Base-by-base conservation (phyloP, 1,140 invertebrate species). In the Alviniconcha marisindica region DNA sequence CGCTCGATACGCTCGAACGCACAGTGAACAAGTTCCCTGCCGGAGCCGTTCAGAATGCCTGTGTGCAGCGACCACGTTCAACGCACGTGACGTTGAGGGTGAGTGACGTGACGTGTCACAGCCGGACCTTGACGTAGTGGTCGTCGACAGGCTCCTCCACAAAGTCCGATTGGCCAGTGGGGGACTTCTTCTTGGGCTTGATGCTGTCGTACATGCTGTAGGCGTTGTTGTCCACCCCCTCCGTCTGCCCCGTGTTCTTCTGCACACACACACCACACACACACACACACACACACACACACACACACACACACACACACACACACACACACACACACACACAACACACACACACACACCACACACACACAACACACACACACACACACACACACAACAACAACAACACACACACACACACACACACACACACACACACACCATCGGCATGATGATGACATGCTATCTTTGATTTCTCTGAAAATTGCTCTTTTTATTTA, bases 51-150 rank as follows among this genome's bases (percentile, higher is more conserved):
- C n/a, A n/a, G n/a, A n/a, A n/a, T n/a, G n/a, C n/a, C n/a, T n/a
- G n/a, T n/a, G n/a, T n/a, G n/a, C n/a, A n/a, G n/a, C n/a, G n/a
- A n/a, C n/a, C n/a, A n/a, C n/a, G n/a, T n/a, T n/a, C n/a, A n/a
- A n/a, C n/a, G n/a, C n/a, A n/a, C n/a, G n/a, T n/a, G n/a, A n/a
- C n/a, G n/a, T n/a, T n/a, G n/a, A n/a, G n/a, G n/a, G 18, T 48
- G 7, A 48, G 44, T 48, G 44, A 18, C 10, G n/a, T 51, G 48
- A 51, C 56, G 24, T 4, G 4, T 69, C 63, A 71, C 14, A 24
- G 36, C 2, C 69, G 69, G 2, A 71, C 36, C 18, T 71, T 71
- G 69, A 71, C 69, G 69, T 71, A 71, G 36, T 71, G 69, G 69
- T 71, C 69, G 3, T 38, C 69, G 18, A 15, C 4, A 14, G 10